Base-by-base conservation (phyloP, 2,797 vertebrate genomes). In the Pagetopsis macropterus region DNA sequence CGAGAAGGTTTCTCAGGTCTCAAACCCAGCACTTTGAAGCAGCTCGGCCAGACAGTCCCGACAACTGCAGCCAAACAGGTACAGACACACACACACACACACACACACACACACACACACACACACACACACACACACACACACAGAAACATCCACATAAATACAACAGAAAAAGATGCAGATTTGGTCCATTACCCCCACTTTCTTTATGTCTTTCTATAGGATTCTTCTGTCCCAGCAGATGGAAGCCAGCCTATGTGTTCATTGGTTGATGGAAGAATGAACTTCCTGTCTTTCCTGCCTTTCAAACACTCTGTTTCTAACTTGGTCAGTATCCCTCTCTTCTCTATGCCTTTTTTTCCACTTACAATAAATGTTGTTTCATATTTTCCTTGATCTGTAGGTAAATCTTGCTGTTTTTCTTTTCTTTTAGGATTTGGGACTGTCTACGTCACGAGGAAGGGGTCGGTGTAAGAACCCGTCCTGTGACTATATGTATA, bases 401-500 rank as follows among this genome's bases (percentile, higher is more conserved):
- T 27, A 16, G 51, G 0, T 65, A 2, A 56, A 21, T 46, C 21
- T 59, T 60, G 10, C 9, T 49, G 15, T 11, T 65, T 3, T 37
- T 40, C 46, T 5, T 9, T 82, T 44, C 12, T 74, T 13, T 54
- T 41, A 99, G 98, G 96, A 98, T 86, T 94, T 99, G 85, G 98
- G 98, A 37, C 90, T 99, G 82, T 97, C 98, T 45, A 99, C 98
- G 0, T 97, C 96, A 9, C 95, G 98, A 78, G 98, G 98, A 54
- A 94, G 96, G 76, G 98, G 98, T 54, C 96, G 94, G 9, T 99
- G 98, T 92, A 99, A 98, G 90, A 99, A 98, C 83, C 95, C 95
- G 0, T 93, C 94, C 17, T 99, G 98, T 84, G 96, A 94, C 83
- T 99, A 96, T 0, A 93, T 98, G 71, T 99, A 99, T 67, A 99